Conservation (phyloP, 2,113 vertebrate genomes). For the Spermophilus dauricus region DNA sequence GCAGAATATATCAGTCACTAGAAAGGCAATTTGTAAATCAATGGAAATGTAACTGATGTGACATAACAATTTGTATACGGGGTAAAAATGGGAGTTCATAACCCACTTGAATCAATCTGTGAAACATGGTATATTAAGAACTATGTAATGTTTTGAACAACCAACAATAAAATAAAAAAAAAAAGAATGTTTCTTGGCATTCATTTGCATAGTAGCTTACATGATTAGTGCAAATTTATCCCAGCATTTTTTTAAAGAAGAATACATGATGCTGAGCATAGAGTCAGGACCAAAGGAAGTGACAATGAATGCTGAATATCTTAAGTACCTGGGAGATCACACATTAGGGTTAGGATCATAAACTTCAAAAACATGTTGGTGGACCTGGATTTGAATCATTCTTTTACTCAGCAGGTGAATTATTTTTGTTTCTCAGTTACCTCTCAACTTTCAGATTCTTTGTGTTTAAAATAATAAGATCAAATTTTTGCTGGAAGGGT, state of each 20-base stretch:
- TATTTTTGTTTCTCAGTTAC: not conserved
- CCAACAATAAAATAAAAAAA: too few relatives aligned
- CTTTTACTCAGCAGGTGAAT: not conserved
- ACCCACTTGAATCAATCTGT: too few relatives aligned
- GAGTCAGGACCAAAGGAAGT: not conserved
- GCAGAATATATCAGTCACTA: too few relatives aligned
- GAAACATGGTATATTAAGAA: too few relatives aligned
- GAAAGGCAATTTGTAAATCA: too few relatives aligned
- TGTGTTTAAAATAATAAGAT: constrained; percentile 28
- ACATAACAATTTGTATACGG: too few relatives aligned
- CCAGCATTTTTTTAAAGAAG: not conserved
- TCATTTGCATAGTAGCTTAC: constrained; percentile 55
- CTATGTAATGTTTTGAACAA: too few relatives aligned
- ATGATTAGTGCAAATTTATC: constrained; percentile 36
- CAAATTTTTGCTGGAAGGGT: not conserved
- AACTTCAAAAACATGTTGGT: not conserved
- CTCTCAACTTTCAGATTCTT: not conserved
- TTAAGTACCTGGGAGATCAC: not conserved
- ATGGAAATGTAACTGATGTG: too few relatives aligned
- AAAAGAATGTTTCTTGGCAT: too few relatives aligned
- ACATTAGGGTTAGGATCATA: not conserved
- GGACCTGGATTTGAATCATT: not conserved
- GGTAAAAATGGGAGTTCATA: too few relatives aligned
- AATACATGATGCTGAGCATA: not conserved
- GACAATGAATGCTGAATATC: not conserved